phyloP scores from a whole-genome alignment of 2,113 vertebrate species.

The Caranx ignobilis region DNA sequence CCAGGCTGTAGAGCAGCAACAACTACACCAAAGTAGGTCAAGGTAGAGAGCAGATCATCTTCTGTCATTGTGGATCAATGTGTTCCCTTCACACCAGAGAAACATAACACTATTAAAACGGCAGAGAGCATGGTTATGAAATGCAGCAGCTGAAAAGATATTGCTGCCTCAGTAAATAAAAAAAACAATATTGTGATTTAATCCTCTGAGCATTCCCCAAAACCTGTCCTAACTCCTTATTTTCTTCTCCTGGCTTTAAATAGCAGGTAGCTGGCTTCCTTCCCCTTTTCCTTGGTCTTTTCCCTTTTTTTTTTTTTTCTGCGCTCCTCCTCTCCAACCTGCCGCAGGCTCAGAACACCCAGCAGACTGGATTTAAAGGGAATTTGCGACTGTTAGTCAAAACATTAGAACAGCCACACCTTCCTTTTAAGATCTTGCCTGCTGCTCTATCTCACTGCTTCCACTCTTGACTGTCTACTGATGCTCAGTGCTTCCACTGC shows the following conservation, averaged over 20 bases:
- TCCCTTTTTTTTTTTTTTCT: slow-evolving; percentile 27
- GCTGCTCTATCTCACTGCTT: slow-evolving; percentile 84
- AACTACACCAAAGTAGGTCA: neutral
- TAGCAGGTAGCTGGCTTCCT: slow-evolving; percentile 39
- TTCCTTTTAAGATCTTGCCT: slow-evolving; percentile 92
- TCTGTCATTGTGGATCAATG: neutral
- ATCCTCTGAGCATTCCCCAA: slow-evolving; percentile 26
- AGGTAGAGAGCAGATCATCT: neutral
- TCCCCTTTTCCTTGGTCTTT: slow-evolving; percentile 28
- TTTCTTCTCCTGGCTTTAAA: slow-evolving; percentile 47
- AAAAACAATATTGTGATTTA: slow-evolving; percentile 21
- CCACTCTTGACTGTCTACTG: slow-evolving; percentile 59
- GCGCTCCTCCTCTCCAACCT: slow-evolving; percentile 25
- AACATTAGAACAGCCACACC: slow-evolving; percentile 89
- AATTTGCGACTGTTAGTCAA: slow-evolving; percentile 91
- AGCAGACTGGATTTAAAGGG: slow-evolving; percentile 92
- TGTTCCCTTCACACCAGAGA: neutral
- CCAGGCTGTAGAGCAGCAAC: slow-evolving; percentile 5
- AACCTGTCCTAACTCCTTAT: slow-evolving; percentile 28
- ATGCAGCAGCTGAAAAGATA: slow-evolving; percentile 6
- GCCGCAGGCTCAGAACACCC: slow-evolving; percentile 77
- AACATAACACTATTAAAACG: neutral
- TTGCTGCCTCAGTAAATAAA: slow-evolving; percentile 28
- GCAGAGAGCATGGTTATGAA: neutral
- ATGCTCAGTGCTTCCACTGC: slow-evolving; percentile 58